Evolutionary conservation across 2,888 invertebrate genomes (phyloP).

Genomic region (Bombylius major): DNA sequence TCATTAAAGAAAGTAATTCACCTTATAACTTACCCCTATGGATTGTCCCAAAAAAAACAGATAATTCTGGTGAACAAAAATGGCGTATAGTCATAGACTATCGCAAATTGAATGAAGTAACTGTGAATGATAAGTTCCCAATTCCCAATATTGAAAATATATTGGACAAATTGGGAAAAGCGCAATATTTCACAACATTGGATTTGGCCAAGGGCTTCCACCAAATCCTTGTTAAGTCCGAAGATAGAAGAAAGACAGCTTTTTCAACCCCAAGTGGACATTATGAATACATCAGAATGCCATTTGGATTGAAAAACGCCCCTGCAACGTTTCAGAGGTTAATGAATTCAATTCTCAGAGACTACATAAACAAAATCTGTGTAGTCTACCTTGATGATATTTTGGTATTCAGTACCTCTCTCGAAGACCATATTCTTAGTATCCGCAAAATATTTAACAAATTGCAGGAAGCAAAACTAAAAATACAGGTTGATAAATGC

Average conservation of each 20-base stretch:
- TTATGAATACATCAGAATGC: constrained; percentile 7
- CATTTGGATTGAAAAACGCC: constrained; percentile 10
- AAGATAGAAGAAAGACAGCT: constrained; percentile 12
- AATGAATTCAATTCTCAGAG: constrained; percentile 8
- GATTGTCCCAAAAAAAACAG: neutral
- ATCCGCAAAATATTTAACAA: no score
- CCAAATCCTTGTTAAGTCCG: constrained; percentile 9
- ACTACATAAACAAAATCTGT: neutral
- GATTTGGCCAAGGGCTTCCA: constrained; percentile 14
- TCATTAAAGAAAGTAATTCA: constrained; percentile 6
- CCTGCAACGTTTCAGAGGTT: constrained; percentile 10
- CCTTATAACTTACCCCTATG: constrained; percentile 8
- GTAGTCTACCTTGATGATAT: no score
- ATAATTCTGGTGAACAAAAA: constrained; percentile 6
- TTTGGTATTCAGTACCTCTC: no score
- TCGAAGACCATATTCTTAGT: no score
- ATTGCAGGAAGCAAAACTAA: neutral
- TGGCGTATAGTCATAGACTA: constrained; percentile 10
- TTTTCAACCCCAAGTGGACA: constrained; percentile 2
- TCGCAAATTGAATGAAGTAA: constrained; percentile 4
- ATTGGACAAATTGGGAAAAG: constrained; percentile 11
- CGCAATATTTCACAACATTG: constrained; percentile 12
- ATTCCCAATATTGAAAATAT: constrained; percentile 6
- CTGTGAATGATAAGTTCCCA: neutral
- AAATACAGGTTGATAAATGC: no score